Percentiles rank a stretch among this genome's conserved stretches.
phyloP scores from a whole-genome alignment of 2,113 vertebrate species.

The Nothoprocta pentlandii region DNA sequence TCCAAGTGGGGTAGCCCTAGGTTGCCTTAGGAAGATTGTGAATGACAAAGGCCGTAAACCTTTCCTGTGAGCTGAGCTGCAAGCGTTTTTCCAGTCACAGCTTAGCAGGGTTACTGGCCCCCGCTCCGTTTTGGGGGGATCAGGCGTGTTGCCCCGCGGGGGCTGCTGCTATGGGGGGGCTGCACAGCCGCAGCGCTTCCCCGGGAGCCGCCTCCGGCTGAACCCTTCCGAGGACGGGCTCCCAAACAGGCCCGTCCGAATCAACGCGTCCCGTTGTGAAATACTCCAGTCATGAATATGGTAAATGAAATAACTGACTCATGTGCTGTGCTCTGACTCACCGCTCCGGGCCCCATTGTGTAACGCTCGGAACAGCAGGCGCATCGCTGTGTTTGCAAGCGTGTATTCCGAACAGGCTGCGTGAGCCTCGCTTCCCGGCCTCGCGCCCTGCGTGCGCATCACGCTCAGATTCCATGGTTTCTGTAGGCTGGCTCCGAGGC shows the following conservation, averaged over 20 bases:
- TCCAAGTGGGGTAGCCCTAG: background rate
- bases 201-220: background rate
- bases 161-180: background rate
- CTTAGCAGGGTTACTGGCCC: background rate
- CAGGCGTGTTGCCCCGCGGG: background rate
- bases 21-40: background rate
- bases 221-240: background rate
- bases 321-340: background rate
- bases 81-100: background rate
- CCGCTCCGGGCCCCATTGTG: background rate
- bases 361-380: slow-evolving; percentile 3
- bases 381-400: background rate
- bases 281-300: slow-evolving; percentile 17
- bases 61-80: background rate
- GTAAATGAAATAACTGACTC: slow-evolving; percentile 48
- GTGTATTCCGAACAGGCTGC: background rate
- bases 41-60: background rate
- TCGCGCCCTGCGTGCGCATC: background rate
- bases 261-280: slow-evolving; percentile 32
- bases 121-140: too few relatives aligned
- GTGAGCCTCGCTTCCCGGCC: background rate
- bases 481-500: background rate
- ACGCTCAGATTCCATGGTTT: rapidly evolving
- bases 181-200: background rate
- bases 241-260: background rate